Conservation (phyloP, 2,797 vertebrate genomes). For the Clarias pachynema region DNA sequence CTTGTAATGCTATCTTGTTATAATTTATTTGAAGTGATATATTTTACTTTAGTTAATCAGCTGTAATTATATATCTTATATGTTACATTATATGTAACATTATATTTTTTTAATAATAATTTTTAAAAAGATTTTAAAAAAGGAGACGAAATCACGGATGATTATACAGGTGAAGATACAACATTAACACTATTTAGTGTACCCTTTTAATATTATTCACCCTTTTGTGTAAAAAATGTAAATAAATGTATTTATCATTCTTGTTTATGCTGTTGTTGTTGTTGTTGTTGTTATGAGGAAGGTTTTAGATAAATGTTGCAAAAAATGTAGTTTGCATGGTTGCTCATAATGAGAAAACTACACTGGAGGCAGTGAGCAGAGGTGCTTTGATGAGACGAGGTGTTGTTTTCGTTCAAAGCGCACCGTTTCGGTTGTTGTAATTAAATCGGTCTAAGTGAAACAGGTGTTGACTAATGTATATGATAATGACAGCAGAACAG, state of each 20-base stretch:
- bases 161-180: too few relatives aligned
- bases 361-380: conserved; percentile 44
- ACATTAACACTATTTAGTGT: too few relatives aligned
- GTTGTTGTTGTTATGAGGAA: background rate
- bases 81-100: too few relatives aligned
- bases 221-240: too few relatives aligned
- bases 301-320: background rate
- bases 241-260: background rate
- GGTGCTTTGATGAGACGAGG: conserved; percentile 34
- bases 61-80: background rate
- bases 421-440: conserved; percentile 68
- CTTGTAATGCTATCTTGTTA: background rate
- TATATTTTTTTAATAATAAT: too few relatives aligned
- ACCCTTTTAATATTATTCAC: background rate
- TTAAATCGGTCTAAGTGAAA: conserved; percentile 76
- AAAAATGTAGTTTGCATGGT: background rate
- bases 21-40: background rate
- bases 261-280: background rate
- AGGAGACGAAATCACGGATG: too few relatives aligned
- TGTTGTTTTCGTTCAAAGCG: conserved; percentile 61
- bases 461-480: conserved; percentile 83
- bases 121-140: too few relatives aligned
- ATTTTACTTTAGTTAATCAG: background rate
- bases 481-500: conserved; percentile 82
- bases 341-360: background rate